phyloP scores from a whole-genome alignment of 2,888 invertebrate genomes.

The Aporophyla nigra region DNA sequence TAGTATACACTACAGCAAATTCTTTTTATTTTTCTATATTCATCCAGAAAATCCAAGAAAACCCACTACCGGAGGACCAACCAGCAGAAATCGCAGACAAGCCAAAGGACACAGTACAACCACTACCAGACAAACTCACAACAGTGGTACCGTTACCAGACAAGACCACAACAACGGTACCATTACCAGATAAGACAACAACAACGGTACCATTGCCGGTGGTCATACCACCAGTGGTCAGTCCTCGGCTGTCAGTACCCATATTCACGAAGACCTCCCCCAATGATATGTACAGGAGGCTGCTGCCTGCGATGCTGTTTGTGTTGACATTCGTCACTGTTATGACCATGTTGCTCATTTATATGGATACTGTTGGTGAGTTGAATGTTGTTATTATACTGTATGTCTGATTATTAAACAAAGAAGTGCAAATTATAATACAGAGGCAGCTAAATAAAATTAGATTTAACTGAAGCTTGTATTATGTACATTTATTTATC shows the following conservation, averaged over 20 bases:
- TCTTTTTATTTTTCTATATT: background rate
- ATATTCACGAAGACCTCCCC: slow-evolving; percentile 84
- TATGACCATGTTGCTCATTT: slow-evolving; percentile 94
- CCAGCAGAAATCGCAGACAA: slow-evolving; percentile 64
- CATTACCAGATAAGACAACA: slow-evolving; percentile 60
- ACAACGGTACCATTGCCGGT: slow-evolving; percentile 66
- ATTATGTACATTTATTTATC: too few species aligned
- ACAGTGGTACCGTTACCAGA: slow-evolving; percentile 65
- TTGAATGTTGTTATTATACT: slow-evolving; percentile 15
- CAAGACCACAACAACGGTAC: slow-evolving; percentile 64
- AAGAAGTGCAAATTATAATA: background rate
- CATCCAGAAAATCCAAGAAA: slow-evolving; percentile 81
- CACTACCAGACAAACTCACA: slow-evolving; percentile 64
- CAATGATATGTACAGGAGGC: slow-evolving; percentile 86
- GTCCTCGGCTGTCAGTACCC: slow-evolving; percentile 75
- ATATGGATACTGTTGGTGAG: slow-evolving; percentile 95
- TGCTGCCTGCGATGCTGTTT: slow-evolving; percentile 93
- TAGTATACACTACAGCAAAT: background rate
- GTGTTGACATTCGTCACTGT: slow-evolving; percentile 95
- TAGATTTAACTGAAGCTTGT: background rate
- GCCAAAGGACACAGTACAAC: slow-evolving; percentile 69
- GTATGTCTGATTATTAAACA: background rate
- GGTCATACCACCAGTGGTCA: slow-evolving; percentile 63
- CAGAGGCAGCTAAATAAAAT: background rate
- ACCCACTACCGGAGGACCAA: slow-evolving; percentile 71